These are phyloP conservation scores for Casuarius casuarius DNA, from an alignment of 2,113 vertebrate genomes.

Conservation along the genomic window DNA sequence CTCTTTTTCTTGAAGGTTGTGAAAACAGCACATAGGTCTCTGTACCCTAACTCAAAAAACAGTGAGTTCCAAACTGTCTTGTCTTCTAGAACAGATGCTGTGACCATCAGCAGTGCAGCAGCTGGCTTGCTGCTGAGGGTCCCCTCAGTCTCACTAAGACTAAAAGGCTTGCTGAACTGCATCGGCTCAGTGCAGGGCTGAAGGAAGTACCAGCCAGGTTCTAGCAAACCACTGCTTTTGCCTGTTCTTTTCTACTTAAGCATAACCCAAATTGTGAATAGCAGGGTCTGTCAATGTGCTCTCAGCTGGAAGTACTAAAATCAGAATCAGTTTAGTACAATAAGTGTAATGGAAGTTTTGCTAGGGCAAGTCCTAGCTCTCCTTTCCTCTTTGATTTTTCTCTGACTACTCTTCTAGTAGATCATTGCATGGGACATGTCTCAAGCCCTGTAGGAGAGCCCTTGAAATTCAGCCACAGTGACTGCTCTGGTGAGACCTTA, in stretches of 20 bases:
- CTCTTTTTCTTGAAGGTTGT: neutral
- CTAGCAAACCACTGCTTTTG: neutral
- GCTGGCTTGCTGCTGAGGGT: neutral
- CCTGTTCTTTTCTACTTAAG: neutral
- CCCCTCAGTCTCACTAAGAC: neutral
- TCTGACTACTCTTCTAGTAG: neutral
- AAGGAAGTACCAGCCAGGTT: neutral
- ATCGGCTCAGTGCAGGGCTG: neutral
- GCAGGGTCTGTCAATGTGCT: neutral
- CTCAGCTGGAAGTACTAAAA: neutral
- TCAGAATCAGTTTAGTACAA: neutral
- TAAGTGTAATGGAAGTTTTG: neutral
- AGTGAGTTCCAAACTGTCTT: neutral
- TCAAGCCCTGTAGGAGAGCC: neutral
- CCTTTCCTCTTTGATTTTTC: neutral
- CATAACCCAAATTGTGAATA: neutral
- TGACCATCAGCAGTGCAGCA: neutral
- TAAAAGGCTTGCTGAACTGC: neutral
- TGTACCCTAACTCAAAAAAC: neutral
- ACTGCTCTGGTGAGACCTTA: neutral
- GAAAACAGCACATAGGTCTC: neutral
- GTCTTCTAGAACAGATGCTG: neutral
- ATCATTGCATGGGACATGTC: fast-evolving
- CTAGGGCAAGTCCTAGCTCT: neutral
- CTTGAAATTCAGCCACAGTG: neutral